These are phyloP conservation scores for Hecatera dysodea DNA, from an alignment of 2,888 invertebrate genomes.

Conservation along the genomic window DNA sequence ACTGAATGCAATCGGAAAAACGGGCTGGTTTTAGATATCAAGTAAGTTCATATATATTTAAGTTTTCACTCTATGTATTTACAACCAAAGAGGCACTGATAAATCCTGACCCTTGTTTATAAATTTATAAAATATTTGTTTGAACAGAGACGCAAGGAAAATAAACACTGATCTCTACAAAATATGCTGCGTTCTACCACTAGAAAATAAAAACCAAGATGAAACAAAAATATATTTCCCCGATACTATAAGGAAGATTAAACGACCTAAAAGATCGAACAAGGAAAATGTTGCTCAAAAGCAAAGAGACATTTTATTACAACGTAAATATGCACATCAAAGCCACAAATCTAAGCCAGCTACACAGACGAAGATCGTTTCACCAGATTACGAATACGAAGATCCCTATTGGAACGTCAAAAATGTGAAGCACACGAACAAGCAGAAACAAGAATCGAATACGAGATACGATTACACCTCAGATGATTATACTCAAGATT, in stretches of 20 bases:
- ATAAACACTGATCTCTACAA: slow-evolving; percentile 65
- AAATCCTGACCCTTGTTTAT: not conserved
- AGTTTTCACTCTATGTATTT: not conserved
- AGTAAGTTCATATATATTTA: slow-evolving; percentile 49
- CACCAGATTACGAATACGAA: slow-evolving; percentile 74
- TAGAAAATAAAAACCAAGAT: slow-evolving; percentile 32
- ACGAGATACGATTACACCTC: slow-evolving; percentile 71
- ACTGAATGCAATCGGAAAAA: slow-evolving; percentile 74
- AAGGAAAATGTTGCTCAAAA: slow-evolving; percentile 69
- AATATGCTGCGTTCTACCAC: slow-evolving; percentile 61
- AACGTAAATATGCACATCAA: slow-evolving; percentile 70
- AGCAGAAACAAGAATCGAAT: slow-evolving; percentile 59
- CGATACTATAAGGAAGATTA: slow-evolving; percentile 31
- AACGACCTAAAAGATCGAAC: slow-evolving; percentile 63
- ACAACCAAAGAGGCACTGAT: not conserved
- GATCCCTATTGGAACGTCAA: slow-evolving; percentile 88
- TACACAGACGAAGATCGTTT: slow-evolving; percentile 70
- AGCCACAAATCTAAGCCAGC: slow-evolving; percentile 63
- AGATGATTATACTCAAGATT: slow-evolving; percentile 78
- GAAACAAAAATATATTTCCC: slow-evolving; percentile 52
- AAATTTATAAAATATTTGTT: slow-evolving; percentile 39
- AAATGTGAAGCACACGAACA: slow-evolving; percentile 73
- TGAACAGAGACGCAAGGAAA: slow-evolving; percentile 67
- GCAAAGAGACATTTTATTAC: slow-evolving; percentile 79
- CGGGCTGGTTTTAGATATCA: slow-evolving; percentile 74